phyloP scores from a whole-genome alignment of 2,113 vertebrate species.

The Calidris pygmaea region DNA sequence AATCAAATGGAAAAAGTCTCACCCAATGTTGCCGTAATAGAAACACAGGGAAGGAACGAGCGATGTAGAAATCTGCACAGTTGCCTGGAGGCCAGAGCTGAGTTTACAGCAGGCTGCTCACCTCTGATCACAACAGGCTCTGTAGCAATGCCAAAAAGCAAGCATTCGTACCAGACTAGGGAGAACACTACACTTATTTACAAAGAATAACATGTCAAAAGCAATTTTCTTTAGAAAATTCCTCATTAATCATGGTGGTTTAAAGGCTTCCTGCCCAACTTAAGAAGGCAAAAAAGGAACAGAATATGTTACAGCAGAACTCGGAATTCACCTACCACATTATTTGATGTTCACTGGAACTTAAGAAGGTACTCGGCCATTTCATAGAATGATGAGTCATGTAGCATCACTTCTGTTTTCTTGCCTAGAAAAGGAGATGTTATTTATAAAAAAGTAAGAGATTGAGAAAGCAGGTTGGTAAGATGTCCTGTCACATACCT shows the following conservation, averaged over 20 bases:
- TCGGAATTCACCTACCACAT: background rate
- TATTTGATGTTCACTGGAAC: background rate
- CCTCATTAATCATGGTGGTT: background rate
- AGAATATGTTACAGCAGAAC: background rate
- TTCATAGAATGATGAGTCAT: background rate
- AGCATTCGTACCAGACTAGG: background rate
- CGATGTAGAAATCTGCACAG: background rate
- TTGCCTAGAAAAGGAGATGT: background rate
- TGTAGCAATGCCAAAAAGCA: background rate
- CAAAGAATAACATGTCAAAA: background rate
- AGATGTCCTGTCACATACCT: background rate
- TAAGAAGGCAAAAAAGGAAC: background rate
- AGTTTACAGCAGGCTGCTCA: constrained; percentile 20
- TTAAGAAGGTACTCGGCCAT: background rate
- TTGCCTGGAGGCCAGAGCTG: constrained; percentile 8
- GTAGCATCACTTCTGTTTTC: background rate
- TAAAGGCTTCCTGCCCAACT: background rate
- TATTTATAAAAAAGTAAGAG: background rate
- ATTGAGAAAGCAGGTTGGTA: background rate
- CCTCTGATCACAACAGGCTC: background rate
- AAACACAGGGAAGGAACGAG: background rate
- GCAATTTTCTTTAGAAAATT: background rate
- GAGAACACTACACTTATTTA: background rate
- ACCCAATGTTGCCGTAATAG: background rate
- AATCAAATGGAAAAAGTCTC: background rate